These are phyloP conservation scores for Meganola albula DNA, from an alignment of 2,888 invertebrate genomes.

Conservation along the genomic window DNA sequence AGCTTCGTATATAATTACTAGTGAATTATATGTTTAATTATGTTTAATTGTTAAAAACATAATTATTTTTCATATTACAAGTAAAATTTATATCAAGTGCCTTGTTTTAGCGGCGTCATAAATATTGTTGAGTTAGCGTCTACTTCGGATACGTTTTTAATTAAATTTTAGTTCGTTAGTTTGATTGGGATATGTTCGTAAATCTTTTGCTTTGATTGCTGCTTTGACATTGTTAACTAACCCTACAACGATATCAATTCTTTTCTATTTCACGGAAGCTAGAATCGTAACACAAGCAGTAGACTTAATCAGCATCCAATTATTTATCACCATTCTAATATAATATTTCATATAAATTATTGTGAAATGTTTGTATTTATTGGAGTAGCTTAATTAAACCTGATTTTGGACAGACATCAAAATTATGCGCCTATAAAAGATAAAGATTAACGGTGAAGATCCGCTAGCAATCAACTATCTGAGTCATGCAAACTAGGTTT, in stretches of 20 bases:
- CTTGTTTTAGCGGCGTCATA: constrained; percentile 72
- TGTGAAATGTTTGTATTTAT: constrained; percentile 20
- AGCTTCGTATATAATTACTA: no score
- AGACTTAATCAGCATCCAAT: constrained; percentile 29
- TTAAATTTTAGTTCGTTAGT: constrained; percentile 63
- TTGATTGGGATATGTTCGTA: constrained; percentile 38
- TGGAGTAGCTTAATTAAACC: constrained; percentile 21
- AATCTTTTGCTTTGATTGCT: constrained; percentile 32
- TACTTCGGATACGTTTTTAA: constrained; percentile 56
- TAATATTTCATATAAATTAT: constrained; percentile 30
- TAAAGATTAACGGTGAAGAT: background rate
- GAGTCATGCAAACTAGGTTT: no score
- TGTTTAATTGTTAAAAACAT: no score
- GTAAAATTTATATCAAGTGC: constrained; percentile 58
- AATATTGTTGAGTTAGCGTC: constrained; percentile 54
- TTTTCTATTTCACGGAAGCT: constrained; percentile 31
- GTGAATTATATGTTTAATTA: no score
- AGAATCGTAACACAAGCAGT: constrained; percentile 30
- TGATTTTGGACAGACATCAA: constrained; percentile 18
- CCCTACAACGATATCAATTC: constrained; percentile 27
- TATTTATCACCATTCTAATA: constrained; percentile 26
- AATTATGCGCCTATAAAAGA: constrained; percentile 19
- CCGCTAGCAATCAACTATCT: no score
- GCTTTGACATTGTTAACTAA: constrained; percentile 28
- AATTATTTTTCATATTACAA: no score